phyloP scores from a whole-genome alignment of 2,888 invertebrate genomes.

The Apodemia zela region DNA sequence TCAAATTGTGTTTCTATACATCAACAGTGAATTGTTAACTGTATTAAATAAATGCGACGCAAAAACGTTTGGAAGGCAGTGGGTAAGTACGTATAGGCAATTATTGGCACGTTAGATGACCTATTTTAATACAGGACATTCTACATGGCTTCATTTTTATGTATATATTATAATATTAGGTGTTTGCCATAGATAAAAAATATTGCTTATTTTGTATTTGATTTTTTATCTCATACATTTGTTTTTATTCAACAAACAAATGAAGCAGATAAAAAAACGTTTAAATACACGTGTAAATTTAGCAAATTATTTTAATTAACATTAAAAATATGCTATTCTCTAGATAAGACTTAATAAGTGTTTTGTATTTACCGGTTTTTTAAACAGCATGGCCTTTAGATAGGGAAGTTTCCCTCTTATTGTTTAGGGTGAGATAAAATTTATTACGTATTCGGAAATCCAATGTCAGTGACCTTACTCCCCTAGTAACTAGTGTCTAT shows the following conservation, averaged over 20 bases:
- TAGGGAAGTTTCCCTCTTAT: constrained; percentile 17
- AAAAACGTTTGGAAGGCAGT: constrained; percentile 49
- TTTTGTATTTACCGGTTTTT: neutral
- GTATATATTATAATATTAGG: neutral
- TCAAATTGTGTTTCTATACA: constrained; percentile 31
- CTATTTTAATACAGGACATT: constrained; percentile 46
- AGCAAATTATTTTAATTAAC: too few relatives aligned
- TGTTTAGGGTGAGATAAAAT: constrained; percentile 17
- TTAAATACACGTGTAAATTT: too few relatives aligned
- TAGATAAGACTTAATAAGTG: neutral
- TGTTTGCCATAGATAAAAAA: neutral
- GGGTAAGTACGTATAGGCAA: constrained; percentile 66
- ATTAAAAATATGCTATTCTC: too few relatives aligned
- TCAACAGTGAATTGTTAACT: constrained; percentile 22
- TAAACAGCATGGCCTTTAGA: neutral
- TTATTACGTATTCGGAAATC: constrained; percentile 15
- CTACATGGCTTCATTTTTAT: constrained; percentile 9
- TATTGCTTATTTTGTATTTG: too few relatives aligned
- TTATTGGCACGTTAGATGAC: constrained; percentile 74
- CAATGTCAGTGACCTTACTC: constrained; percentile 7
- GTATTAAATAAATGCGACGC: constrained; percentile 52
- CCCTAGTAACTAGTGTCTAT: neutral
- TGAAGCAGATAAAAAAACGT: too few relatives aligned
- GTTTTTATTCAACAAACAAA: neutral
- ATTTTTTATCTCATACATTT: too few relatives aligned